Evolutionary conservation across 2,888 invertebrate genomes (phyloP).

Genomic region (Alviniconcha strummeri): DNA sequence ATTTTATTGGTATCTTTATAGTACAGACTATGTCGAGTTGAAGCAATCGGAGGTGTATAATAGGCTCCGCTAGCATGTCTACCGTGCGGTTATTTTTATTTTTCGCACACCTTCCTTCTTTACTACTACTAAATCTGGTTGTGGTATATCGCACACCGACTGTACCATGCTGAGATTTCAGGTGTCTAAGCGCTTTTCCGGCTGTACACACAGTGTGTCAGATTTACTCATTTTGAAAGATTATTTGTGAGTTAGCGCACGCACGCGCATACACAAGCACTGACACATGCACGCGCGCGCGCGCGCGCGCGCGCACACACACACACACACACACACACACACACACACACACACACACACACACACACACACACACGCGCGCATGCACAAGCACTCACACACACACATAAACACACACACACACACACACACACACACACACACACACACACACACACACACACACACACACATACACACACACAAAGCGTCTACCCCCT

Average conservation of each 20-base stretch:
- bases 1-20: too few relatives aligned
- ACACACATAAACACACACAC: conserved; percentile 17
- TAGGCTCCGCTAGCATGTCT: too few relatives aligned
- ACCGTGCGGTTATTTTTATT: too few relatives aligned
- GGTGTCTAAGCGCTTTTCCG: too few relatives aligned
- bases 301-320: not conserved
- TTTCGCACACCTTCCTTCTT: too few relatives aligned
- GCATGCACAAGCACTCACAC: conserved; percentile 11
- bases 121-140: too few relatives aligned
- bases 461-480: conserved; percentile 5
- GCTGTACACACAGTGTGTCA: too few relatives aligned
- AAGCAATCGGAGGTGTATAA: too few relatives aligned
- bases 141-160: too few relatives aligned
- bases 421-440: conserved; percentile 12
- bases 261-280: not conserved
- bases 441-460: conserved; percentile 12
- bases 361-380: conserved; percentile 8
- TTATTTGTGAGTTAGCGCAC: not conserved
- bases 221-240: too few relatives aligned
- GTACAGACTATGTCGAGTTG: too few relatives aligned
- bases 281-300: not conserved
- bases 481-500: not conserved
- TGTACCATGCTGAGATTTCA: too few relatives aligned
- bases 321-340: conserved; percentile 17
- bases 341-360: conserved; percentile 15